Percentiles rank a stretch among this genome's conserved stretches.
Conservation (phyloP, 37 sponge, comb jelly and placozoan species). For the Petrosia ficiformis region DNA sequence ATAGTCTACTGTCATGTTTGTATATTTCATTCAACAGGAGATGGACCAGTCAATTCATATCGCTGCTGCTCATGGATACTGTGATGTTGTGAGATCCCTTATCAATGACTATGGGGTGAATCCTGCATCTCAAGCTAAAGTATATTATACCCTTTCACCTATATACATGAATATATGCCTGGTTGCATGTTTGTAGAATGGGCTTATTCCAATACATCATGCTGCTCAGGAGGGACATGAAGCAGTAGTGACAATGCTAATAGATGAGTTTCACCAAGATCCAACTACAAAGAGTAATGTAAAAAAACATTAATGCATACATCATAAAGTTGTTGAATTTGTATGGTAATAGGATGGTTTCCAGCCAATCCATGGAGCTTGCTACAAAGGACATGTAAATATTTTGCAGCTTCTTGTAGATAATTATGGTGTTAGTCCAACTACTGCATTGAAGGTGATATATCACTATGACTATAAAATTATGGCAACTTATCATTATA, state of each 20-base stretch:
- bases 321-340: neutral
- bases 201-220: conserved; percentile 29
- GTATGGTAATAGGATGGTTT: conserved; percentile 3
- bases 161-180: neutral
- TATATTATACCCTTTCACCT: neutral
- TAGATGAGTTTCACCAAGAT: conserved; percentile 14
- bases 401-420: conserved; percentile 11
- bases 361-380: conserved; percentile 19
- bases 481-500: neutral
- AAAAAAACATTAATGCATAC: neutral
- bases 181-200: conserved; percentile 5
- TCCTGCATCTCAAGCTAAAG: conserved; percentile 19
- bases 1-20: neutral
- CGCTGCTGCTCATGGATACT: conserved; percentile 21
- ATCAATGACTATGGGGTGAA: conserved; percentile 17
- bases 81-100: conserved; percentile 11
- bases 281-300: conserved; percentile 16
- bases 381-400: neutral
- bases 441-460: neutral
- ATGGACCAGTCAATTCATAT: conserved; percentile 3
- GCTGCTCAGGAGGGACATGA: conserved; percentile 38
- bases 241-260: conserved; percentile 9
- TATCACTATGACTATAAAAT: neutral
- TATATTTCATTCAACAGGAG: neutral
- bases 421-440: conserved; percentile 11